phyloP scores from a whole-genome alignment of 2,888 invertebrate species.

The Sinohyriopsis cumingii region DNA sequence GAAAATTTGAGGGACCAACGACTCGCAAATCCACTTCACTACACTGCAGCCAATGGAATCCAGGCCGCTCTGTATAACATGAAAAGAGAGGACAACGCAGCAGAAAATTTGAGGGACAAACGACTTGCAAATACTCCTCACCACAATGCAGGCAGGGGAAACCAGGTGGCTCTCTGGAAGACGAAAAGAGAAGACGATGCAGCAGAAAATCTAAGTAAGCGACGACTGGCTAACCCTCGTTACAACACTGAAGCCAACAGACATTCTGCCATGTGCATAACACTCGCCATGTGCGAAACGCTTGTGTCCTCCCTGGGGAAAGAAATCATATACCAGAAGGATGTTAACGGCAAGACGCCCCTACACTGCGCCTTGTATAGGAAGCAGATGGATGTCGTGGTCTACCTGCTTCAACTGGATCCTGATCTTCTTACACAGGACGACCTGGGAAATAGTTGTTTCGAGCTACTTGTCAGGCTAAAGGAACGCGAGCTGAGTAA shows the following conservation, averaged over 20 bases:
- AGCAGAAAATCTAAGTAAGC: too few species aligned
- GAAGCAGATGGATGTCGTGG: constrained; percentile 16
- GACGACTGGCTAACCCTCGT: too few species aligned
- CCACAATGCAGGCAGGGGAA: constrained; percentile 6
- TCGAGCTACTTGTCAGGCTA: constrained; percentile 24
- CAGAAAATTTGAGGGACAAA: too few species aligned
- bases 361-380: constrained; percentile 36
- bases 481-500: constrained; percentile 14
- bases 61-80: too few species aligned
- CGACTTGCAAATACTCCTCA: too few species aligned
- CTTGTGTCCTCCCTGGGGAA: constrained; percentile 34
- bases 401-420: constrained; percentile 36
- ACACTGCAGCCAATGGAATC: constrained; percentile 31
- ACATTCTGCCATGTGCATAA: background rate
- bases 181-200: too few species aligned
- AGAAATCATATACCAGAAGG: constrained; percentile 28
- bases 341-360: constrained; percentile 25
- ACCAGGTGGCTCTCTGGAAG: too few species aligned
- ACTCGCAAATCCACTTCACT: constrained; percentile 39
- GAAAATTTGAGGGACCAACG: constrained; percentile 22
- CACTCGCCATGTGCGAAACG: constrained; percentile 30
- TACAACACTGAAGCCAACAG: too few species aligned
- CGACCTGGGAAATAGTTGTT: constrained; percentile 30
- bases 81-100: too few species aligned
- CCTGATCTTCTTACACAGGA: constrained; percentile 31